Percentiles rank a stretch among this genome's conserved stretches.
phyloP scores from a whole-genome alignment of 2,888 invertebrate genomes.

The Apeira syringaria region DNA sequence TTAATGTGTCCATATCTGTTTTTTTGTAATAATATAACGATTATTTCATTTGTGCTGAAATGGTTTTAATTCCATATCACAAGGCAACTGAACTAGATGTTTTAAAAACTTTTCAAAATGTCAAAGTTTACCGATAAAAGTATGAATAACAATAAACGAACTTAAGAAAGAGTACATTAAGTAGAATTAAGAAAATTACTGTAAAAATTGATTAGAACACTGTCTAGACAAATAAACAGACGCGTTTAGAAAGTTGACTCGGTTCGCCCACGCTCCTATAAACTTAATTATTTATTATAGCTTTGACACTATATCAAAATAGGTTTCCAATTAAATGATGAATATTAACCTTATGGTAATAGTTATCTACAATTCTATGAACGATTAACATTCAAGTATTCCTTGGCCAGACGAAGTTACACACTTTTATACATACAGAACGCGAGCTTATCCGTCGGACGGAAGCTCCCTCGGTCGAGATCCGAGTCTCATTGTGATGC shows the following conservation, averaged over 20 bases:
- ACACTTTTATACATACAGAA: conserved; percentile 66
- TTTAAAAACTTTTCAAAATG: too few relatives aligned
- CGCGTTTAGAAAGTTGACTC: conserved; percentile 20
- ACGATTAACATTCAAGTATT: conserved; percentile 67
- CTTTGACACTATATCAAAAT: conserved; percentile 11
- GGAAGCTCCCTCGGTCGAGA: conserved; percentile 68
- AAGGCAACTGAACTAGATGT: too few relatives aligned
- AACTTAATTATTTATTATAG: conserved; percentile 20
- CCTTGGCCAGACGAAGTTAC: conserved; percentile 52
- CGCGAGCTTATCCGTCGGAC: conserved; percentile 67
- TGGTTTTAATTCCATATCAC: too few relatives aligned
- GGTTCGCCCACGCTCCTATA: conserved; percentile 14
- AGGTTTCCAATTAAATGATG: conserved; percentile 27
- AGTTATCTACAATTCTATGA: conserved; percentile 38
- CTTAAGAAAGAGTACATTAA: too few relatives aligned
- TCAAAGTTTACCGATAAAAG: too few relatives aligned
- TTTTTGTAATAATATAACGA: too few relatives aligned
- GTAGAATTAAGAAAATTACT: conserved; percentile 35
- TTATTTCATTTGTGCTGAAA: too few relatives aligned
- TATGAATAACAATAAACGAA: too few relatives aligned
- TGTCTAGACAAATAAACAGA: conserved; percentile 44
- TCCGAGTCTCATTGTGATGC: conserved; percentile 78
- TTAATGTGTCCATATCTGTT: too few relatives aligned
- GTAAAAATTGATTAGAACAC: conserved; percentile 46
- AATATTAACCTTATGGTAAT: conserved; percentile 22